Evolutionary conservation across 92 coral and sea anemone genomes (phyloP).

Genomic region (Paramuricea clavata): DNA sequence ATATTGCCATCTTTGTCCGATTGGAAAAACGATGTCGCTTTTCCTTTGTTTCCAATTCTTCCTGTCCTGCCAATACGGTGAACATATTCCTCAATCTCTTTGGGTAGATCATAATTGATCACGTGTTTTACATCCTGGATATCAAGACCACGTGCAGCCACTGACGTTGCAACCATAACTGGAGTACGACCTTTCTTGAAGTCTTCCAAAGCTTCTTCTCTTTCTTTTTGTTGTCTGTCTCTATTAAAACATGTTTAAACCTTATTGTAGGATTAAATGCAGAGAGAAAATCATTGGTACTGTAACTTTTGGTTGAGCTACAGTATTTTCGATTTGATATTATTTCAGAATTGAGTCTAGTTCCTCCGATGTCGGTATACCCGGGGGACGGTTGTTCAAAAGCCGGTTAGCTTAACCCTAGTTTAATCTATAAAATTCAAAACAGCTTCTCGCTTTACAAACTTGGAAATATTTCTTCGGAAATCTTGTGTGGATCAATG

Average conservation of each 20-base stretch:
- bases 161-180: constrained; percentile 97
- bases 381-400: too few species aligned
- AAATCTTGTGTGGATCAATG: too few species aligned
- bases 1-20: constrained; percentile 85
- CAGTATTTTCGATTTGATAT: too few species aligned
- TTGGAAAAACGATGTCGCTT: constrained; percentile 95
- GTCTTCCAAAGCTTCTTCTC: constrained; percentile 94
- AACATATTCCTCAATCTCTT: constrained; percentile 95
- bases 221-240: constrained; percentile 89
- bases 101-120: constrained; percentile 94
- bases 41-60: constrained; percentile 93
- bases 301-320: too few species aligned
- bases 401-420: too few species aligned
- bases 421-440: too few species aligned
- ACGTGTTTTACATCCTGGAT: constrained; percentile 98
- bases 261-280: not conserved
- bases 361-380: too few species aligned
- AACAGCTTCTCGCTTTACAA: too few species aligned
- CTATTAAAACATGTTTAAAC: constrained; percentile 45
- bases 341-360: too few species aligned
- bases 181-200: constrained; percentile 96
- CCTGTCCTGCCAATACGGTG: constrained; percentile 99
- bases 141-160: constrained; percentile 99
- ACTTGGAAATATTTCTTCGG: too few species aligned
- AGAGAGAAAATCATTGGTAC: too few species aligned